Evolutionary conservation across 2,888 invertebrate genomes (phyloP), one percentile per base, ranked within the genome.

Genomic region (Helleia helle): DNA sequence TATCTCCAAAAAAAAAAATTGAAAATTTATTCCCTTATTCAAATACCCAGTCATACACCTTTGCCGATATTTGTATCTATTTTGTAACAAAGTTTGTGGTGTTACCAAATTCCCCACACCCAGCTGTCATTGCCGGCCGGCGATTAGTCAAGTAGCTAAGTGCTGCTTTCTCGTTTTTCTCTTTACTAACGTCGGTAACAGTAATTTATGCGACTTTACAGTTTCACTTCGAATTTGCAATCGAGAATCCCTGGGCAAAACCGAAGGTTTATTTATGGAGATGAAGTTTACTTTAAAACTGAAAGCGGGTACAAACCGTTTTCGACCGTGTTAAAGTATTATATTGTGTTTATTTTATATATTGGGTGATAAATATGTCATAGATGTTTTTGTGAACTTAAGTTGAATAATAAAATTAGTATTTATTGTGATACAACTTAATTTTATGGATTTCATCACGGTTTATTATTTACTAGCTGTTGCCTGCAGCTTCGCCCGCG

Each of bases 121-220:
- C 52, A 69, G 65, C 71, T 80, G 83, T 81, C 83, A 77, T 72
- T 68, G 65, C 66, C 64, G 68, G 58, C 64, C 63, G 59, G 71
- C 80, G 76, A 83, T 84, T 81, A 81, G 71, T 81, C 81, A 81
- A 72, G 67, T 70, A 67, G 65, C 70, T 81, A 79, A 84, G 83
- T 81, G 79, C 75, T 77, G 76, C 79, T 80, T 75, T 67, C 65
- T 68, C 65, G 75, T 79, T 79, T 77, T 83, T 83, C 83, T 84
- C 83, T 76, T 76, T 75, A 66, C 65, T 51, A 59, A 61, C 66
- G 70, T 69, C 70, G 68, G 71, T 63, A 75, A 71, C 72, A 66
- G 76, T 81, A 83, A 84, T 84, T 84, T 81, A 84, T 83, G 80
- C 72, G 81, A 81, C 80, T 83, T 80, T 68, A 66, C 76, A 80